Base-by-base conservation (phyloP, 2,113 vertebrate genomes). In the Rana temporaria region DNA sequence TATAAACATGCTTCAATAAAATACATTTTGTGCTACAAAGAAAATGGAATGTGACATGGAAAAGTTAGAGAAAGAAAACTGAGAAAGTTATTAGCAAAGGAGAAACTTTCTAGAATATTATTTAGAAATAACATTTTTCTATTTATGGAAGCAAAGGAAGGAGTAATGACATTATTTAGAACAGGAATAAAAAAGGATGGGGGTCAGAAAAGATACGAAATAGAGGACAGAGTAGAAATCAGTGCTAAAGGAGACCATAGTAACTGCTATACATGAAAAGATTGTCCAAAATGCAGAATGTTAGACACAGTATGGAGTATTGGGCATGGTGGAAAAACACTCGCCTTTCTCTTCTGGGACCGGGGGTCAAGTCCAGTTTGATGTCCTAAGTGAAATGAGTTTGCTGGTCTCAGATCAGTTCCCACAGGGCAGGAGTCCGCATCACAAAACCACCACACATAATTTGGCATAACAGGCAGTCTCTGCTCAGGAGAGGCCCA, bases 291-390 rank as follows among this genome's bases (percentile, higher is more conserved):
- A 66, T 48, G 56, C 19, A 76, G 72, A 75, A 75, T 59, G 72
- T 59, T 48, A 83, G 71, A 76, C 48, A 82, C 60, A 56, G 56
- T 76, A 82, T 76, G 70, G 72, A 59, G 34, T 62, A 76, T 32
- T 68, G 67, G 80, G 64, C 71, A 76, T 18, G 30, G 81, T 83
- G 81, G 34, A 56, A 75, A 60, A 83, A 83, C 81, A 83, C 81
- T 83, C 81, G 81, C 81, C 81, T 83, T 83, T 83, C 81, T 83
- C 81, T 83, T 83, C 81, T 83, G 81, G 73, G 81, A 83, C 63
- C 81, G 81, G 22, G 64, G 81, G 72, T 83, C 81, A 83, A 83
- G 63, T 83, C 81, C 81, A 75, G 81, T 63, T 67, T 83, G 81
- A 76, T 75, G 81, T 83, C 81, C 81, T 76, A 83, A 83, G 81